Evolutionary conservation across 2,888 invertebrate species (phyloP), one percentile per base, ranked within the genome.

Genomic region (Habrosyne pyritoides): DNA sequence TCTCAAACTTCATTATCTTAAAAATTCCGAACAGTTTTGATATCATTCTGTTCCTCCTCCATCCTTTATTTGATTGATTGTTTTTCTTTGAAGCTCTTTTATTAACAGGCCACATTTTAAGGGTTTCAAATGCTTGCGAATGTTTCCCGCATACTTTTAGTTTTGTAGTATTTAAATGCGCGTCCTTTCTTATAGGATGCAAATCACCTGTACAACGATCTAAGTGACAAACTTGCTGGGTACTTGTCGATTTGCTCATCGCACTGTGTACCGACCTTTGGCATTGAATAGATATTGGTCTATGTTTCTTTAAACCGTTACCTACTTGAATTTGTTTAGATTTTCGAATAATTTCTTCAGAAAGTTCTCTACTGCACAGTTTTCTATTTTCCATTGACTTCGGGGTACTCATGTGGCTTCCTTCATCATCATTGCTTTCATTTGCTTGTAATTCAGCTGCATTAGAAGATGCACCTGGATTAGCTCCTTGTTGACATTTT

Each of bases 241-340:
- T 28, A 10, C 28, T 28, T 14, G 50, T 50, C 18, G 50, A 30
- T 28, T 50, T 50, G 12, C 21, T 50, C 14, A 28, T 26, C 21
- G 18, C 30, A 8, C n/a, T 50, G 4, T 50, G 14, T 30, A 21
- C 50, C 5, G 50, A 18, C 30, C 30, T 28, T 22, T 28, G 14
- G 12, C 50, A 50, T 18, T 50, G 50, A 50, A 50, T 30, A 1
- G 50, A 50, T 28, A 30, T 28, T 10, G 28, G 50, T 50, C 50
- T 3, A 18, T 18, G 21, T 28, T 50, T 50, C 5, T 12, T 28
- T 28, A 28, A 21, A 10, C 30, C 50, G 18, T 21, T 50, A 3
- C 50, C 50, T 6, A 50, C 50, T 28, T 50, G 50, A 21, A 28
- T 21, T 14, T 50, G 10, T 28, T 28, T 50, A 18, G 50, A 50